Conservation (phyloP, 2,797 vertebrate species). For the Rallus crepitans region DNA sequence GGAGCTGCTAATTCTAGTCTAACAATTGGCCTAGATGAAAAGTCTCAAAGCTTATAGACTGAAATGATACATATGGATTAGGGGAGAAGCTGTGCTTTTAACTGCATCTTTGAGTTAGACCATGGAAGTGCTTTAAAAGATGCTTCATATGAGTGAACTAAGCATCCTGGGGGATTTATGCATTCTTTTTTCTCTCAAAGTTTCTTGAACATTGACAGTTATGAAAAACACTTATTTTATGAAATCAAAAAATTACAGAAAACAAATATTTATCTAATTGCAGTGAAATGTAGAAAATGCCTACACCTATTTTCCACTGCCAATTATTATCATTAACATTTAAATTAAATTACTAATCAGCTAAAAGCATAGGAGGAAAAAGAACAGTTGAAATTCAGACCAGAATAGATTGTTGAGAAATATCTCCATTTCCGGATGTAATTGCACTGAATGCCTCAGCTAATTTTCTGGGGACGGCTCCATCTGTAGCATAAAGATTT, state of each 20-base stretch:
- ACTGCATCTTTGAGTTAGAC: neutral
- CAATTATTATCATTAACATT: neutral
- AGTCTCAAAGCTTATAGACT: neutral
- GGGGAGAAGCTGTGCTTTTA: neutral
- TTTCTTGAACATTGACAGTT: neutral
- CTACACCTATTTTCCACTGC: neutral
- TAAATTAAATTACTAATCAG: neutral
- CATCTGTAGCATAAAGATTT: slow-evolving; percentile 59
- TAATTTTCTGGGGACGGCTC: slow-evolving; percentile 66
- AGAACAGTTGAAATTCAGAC: slow-evolving; percentile 51
- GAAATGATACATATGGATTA: neutral
- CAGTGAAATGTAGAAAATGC: neutral
- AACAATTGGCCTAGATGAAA: neutral
- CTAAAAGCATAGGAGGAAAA: neutral
- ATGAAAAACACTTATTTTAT: neutral
- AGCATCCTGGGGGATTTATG: neutral
- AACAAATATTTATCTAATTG: neutral
- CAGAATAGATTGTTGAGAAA: slow-evolving; percentile 74
- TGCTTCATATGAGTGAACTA: neutral
- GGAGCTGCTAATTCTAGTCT: neutral
- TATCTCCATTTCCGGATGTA: slow-evolving; percentile 66
- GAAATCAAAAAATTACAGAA: neutral
- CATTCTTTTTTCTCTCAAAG: neutral
- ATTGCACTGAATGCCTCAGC: slow-evolving; percentile 74
- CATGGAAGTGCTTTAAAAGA: neutral